Base-by-base conservation (phyloP, 2,888 invertebrate species). In the Drosophila parthenogenetica region DNA sequence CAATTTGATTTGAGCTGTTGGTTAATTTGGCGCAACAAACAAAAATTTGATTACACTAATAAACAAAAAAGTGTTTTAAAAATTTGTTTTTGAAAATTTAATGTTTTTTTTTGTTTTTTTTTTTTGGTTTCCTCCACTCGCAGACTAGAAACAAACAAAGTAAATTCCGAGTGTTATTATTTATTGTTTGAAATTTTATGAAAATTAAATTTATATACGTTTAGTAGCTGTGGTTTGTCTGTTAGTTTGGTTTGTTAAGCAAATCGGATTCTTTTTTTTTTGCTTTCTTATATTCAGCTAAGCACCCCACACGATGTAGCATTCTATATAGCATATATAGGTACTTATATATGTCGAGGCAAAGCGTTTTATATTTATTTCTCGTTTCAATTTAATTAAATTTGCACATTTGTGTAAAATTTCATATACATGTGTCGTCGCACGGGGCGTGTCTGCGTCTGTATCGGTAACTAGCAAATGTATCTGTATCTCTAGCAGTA, bases 321-420 rank as follows among this genome's bases (percentile, higher is more conserved):
- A 17, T 48, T 39, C 40, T 59, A 62, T 63, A 51, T 68, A 69
- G 66, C 54, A 66, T 67, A 69, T 69, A 67, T 49, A 42, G 29
- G 58, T 48, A 53, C 45, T 40, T 62, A 63, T 69, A 64, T 75
- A 68, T 78, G 74, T 73, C 79, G 79, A 74, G 69, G 74, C 62
- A 22, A 79, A 75, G 62, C 63, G 69, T 16, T 77, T 85, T 78
- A 83, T 82, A 80, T 86, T 86, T 87, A 76, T 87, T 88, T 80
- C 77, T 87, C 87, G 84, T 89, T 86, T 89, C 72, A 87, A 84
- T 89, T 86, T 87, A 89, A 86, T 86, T 86, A 86, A 86, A 86
- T 86, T 86, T 84, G 85, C 85, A 89, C 85, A 87, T 89, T 89
- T 89, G 81, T 86, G 85, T 89, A 84, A 85, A 89, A 85, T 87